phyloP scores from a whole-genome alignment of 2,888 invertebrate species.

The Atethmia centrago region DNA sequence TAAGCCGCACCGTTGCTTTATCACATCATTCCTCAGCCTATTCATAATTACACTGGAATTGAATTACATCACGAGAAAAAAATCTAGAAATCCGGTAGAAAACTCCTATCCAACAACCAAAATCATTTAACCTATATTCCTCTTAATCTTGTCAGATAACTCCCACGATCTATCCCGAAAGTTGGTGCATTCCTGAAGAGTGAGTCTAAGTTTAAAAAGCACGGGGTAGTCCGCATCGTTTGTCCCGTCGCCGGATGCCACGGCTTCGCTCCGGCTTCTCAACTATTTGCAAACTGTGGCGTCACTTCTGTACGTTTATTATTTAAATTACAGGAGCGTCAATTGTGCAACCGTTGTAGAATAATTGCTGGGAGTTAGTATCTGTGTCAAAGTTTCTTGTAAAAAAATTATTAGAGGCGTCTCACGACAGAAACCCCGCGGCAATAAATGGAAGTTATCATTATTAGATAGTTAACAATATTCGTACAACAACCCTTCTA shows the following conservation, averaged over 20 bases:
- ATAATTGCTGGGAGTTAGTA: background rate
- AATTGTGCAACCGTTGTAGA: slow-evolving; percentile 1
- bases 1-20: too few species aligned
- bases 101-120: background rate
- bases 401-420: background rate
- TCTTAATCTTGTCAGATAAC: slow-evolving; percentile 17
- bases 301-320: slow-evolving; percentile 1
- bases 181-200: slow-evolving; percentile 42
- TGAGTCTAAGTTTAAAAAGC: slow-evolving; percentile 51
- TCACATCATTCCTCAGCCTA: too few species aligned
- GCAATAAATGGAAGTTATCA: background rate
- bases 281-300: slow-evolving; percentile 53
- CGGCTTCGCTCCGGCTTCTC: slow-evolving; percentile 25
- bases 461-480: background rate
- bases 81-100: background rate
- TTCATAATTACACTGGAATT: too few species aligned
- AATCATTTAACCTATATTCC: slow-evolving; percentile 6
- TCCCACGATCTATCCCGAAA: slow-evolving; percentile 17
- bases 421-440: background rate
- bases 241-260: slow-evolving; percentile 44
- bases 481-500: too few species aligned
- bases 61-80: too few species aligned
- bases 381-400: background rate
- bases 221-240: slow-evolving; percentile 41
- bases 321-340: background rate